Conservation (phyloP, 2,888 invertebrate species). For the Agonopterix arenella region DNA sequence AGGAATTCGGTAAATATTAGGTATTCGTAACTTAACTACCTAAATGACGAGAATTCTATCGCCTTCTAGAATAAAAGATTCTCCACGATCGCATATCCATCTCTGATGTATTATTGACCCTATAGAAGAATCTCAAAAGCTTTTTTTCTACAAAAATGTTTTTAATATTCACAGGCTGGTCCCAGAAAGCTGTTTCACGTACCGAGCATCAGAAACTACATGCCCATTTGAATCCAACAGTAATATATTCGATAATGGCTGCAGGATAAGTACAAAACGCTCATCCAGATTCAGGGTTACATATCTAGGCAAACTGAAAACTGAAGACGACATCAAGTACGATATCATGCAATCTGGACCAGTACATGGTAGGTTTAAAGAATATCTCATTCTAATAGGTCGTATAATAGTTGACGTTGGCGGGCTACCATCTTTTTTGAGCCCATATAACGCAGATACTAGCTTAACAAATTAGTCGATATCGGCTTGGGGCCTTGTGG, state of each 20-base stretch:
- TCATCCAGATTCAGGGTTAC: slow-evolving; percentile 82
- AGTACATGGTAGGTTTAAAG: slow-evolving; percentile 83
- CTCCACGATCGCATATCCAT: too few relatives aligned
- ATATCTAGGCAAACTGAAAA: slow-evolving; percentile 85
- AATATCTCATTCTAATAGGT: too few relatives aligned
- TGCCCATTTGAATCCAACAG: slow-evolving; percentile 79
- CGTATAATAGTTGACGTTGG: too few relatives aligned
- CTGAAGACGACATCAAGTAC: slow-evolving; percentile 91
- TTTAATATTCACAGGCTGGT: slow-evolving; percentile 80
- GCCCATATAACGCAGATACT: too few relatives aligned
- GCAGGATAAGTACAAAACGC: slow-evolving; percentile 71
- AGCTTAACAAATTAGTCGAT: not conserved
- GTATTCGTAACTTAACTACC: too few relatives aligned
- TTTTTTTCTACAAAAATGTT: not conserved
- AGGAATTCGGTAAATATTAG: too few relatives aligned
- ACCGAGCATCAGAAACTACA: slow-evolving; percentile 75
- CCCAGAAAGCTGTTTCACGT: slow-evolving; percentile 91
- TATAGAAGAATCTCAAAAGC: not conserved
- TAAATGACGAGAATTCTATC: too few relatives aligned
- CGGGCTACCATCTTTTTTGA: not conserved
- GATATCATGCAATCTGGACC: slow-evolving; percentile 95
- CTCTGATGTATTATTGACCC: too few relatives aligned
- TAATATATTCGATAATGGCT: slow-evolving; percentile 72
- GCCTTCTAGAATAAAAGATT: too few relatives aligned
- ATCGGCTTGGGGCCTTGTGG: not conserved